Base-by-base conservation (phyloP, 2,888 invertebrate species). In the Hirtodrosophila cameraria region DNA sequence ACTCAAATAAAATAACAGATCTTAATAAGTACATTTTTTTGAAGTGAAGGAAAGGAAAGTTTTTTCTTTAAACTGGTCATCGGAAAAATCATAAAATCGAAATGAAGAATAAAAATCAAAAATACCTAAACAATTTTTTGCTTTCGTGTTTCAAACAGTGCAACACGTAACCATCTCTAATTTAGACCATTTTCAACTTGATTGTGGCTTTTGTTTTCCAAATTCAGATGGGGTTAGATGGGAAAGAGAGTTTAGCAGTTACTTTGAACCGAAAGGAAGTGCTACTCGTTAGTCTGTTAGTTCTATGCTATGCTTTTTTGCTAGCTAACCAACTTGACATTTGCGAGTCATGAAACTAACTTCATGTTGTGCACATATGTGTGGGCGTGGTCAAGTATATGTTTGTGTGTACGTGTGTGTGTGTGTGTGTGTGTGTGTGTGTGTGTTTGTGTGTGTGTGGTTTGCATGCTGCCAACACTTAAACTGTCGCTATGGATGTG, bases 391-490 rank as follows among this genome's bases (percentile, higher is more conserved):
- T 12, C 33, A 20, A 7, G 23, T 23, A 5, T 2, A 5, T 20
- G 18, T 20, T 2, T 20, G 18, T 60, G 49, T 23, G 23, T 23
- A 5, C 3, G 18, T 20, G 18, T 20, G 18, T 20, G 18, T 60
- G 49, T 66, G 33, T 58, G 43, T 49, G 27, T 31, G 16, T 46
- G 6, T 38, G 9, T 25, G 30, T 48, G 39, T 31, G 33, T 27
- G 16, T 20, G 53, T 28, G 18, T 59, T 28, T 30, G 42, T 58
- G 28, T 53, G 23, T 54, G 31, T 64, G 64, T 33, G 67, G 63
- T 61, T 77, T 86, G 72, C 81, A 76, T 80, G 84, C 66, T 69
- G 69, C 63, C 69, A 63, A 77, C 81, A 86, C 77, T 75, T 80
- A 69, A 77, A 68, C 75, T 72, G 81, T 67, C 66, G 59, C 61